Evolutionary conservation across 2,888 invertebrate species (phyloP).

Genomic region (Sepioteuthis lessoniana): DNA sequence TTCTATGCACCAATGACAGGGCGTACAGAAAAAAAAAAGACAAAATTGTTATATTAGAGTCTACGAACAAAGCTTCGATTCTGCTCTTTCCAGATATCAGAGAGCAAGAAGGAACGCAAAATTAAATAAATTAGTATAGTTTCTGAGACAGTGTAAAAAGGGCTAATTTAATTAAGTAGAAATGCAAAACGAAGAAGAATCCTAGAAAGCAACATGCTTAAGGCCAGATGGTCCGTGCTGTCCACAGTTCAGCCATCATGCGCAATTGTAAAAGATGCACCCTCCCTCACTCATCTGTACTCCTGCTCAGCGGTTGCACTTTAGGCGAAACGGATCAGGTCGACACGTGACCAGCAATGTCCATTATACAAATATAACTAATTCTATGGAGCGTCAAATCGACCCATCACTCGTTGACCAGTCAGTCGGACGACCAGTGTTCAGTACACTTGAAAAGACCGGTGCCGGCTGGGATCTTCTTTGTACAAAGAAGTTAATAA

Average conservation of each 20-base stretch:
- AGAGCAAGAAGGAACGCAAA: too few species aligned
- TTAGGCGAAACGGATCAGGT: not conserved
- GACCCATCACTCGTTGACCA: not conserved
- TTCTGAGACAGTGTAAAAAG: too few species aligned
- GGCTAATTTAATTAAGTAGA: not conserved
- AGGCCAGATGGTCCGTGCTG: not conserved
- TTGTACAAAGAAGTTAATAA: conserved; percentile 11
- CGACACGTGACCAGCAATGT: not conserved
- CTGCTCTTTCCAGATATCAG: too few species aligned
- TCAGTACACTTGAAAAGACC: not conserved
- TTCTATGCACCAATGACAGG: too few species aligned
- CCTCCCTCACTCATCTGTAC: not conserved
- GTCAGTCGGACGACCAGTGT: not conserved
- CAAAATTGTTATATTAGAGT: too few species aligned
- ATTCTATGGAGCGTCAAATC: not conserved
- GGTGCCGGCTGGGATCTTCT: not conserved
- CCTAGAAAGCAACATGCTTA: not conserved
- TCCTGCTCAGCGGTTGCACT: not conserved
- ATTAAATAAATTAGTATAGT: too few species aligned
- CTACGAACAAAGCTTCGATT: too few species aligned
- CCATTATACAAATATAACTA: conserved; percentile 23
- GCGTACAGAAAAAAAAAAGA: too few species aligned
- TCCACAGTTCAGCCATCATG: not conserved
- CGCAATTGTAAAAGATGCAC: not conserved
- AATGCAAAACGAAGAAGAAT: not conserved